Conservation (phyloP, 2,797 vertebrate species). For the Chiroxiphia lanceolata region DNA sequence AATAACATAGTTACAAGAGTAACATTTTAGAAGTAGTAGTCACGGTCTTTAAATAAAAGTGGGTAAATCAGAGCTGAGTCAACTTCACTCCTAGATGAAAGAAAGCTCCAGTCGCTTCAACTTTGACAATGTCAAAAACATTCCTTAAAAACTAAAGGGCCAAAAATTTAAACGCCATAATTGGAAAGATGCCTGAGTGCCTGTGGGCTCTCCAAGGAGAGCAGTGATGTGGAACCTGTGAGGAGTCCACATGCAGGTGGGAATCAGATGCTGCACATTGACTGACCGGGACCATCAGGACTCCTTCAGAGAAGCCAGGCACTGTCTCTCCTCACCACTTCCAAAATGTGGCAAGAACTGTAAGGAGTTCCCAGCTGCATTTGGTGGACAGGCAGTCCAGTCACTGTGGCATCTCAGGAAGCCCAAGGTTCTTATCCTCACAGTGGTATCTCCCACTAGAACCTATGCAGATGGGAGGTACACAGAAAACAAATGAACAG, state of each 20-base stretch:
- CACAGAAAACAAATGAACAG: neutral
- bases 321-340: rapidly evolving
- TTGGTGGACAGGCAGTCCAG: neutral
- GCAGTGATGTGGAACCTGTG: rapidly evolving
- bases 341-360: neutral
- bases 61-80: conserved; percentile 6
- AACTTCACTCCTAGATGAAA: neutral
- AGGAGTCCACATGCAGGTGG: neutral
- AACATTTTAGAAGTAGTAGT: conserved; percentile 29
- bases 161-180: neutral
- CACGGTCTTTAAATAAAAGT: conserved; percentile 45
- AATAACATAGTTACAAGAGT: neutral
- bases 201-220: neutral
- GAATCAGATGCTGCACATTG: rapidly evolving
- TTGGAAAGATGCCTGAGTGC: neutral
- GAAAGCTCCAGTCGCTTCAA: neutral
- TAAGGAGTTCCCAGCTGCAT: neutral
- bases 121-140: neutral
- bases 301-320: neutral
- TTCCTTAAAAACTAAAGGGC: neutral
- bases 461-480: neutral
- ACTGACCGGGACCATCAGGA: neutral
- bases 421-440: neutral
- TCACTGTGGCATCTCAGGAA: neutral
- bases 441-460: neutral